A percentile compares a stretch with the other conserved stretches of the same genome.
These are phyloP conservation scores for Rhimphoctona megacephalus DNA, from an alignment of 2,888 invertebrate genomes.

Conservation along the genomic window DNA sequence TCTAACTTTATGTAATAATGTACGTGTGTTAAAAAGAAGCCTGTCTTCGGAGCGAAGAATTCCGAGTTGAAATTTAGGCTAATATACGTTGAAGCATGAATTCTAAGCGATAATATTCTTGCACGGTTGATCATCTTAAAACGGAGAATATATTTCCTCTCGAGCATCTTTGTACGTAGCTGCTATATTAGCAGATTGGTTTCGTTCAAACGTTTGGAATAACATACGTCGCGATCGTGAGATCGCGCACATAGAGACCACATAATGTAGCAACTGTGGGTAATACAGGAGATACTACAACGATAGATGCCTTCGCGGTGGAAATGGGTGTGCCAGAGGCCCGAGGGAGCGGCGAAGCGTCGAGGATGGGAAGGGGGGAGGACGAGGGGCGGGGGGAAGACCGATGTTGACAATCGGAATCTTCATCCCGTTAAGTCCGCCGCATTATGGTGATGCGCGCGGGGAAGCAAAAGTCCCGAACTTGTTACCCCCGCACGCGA, in stretches of 20 bases:
- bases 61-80: slow-evolving; percentile 72
- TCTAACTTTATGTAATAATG: background rate
- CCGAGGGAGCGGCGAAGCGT: slow-evolving; percentile 40
- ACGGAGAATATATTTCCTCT: background rate
- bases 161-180: background rate
- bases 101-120: slow-evolving; percentile 44
- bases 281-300: slow-evolving; percentile 29
- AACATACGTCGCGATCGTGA: slow-evolving; percentile 20
- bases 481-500: slow-evolving; percentile 51
- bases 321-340: slow-evolving; percentile 58
- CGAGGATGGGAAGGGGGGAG: background rate
- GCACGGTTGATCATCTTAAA: slow-evolving; percentile 16
- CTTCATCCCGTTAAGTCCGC: slow-evolving; percentile 65
- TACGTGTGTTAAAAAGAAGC: slow-evolving; percentile 11
- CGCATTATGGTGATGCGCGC: slow-evolving; percentile 54
- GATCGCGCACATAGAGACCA: slow-evolving; percentile 10
- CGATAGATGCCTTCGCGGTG: slow-evolving; percentile 33
- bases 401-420: slow-evolving; percentile 74
- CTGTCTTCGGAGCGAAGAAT: slow-evolving; percentile 41
- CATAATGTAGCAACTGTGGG: slow-evolving; percentile 24
- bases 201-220: slow-evolving; percentile 16
- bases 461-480: slow-evolving; percentile 46
- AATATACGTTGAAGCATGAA: slow-evolving; percentile 69
- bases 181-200: slow-evolving; percentile 15
- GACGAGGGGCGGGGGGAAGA: slow-evolving; percentile 30